These are phyloP conservation scores for Callospermophilus lateralis DNA, from an alignment of 2,113 vertebrate genomes.

Conservation along the genomic window DNA sequence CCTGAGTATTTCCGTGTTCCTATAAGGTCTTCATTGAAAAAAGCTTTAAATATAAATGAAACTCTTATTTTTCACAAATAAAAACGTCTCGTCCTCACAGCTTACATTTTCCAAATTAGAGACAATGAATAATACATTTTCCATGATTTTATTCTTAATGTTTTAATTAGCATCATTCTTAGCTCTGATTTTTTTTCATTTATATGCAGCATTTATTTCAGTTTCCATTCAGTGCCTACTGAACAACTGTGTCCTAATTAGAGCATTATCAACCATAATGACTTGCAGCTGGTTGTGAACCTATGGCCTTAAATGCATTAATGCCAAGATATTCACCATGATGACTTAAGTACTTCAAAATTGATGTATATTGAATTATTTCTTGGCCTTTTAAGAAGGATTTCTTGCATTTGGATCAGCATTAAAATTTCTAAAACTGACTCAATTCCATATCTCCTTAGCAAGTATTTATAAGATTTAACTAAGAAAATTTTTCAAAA, in stretches of 20 bases:
- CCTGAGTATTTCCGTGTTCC: not conserved
- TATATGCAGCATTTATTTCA: slow-evolving; percentile 17
- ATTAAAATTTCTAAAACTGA: not conserved
- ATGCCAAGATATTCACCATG: slow-evolving; percentile 22
- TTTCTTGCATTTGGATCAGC: not conserved
- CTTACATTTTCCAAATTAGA: slow-evolving; percentile 1
- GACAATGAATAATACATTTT: not conserved
- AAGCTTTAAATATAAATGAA: slow-evolving; percentile 46
- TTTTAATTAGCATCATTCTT: slow-evolving; percentile 42
- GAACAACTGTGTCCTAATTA: slow-evolving; percentile 32
- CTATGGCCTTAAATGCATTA: not conserved
- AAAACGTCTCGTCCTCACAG: slow-evolving; percentile 40
- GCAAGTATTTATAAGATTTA: slow-evolving; percentile 32
- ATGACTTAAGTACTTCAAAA: slow-evolving; percentile 19
- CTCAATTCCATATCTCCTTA: not conserved
- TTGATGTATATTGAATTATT: not conserved
- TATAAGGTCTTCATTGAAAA: not conserved
- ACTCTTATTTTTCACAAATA: not conserved
- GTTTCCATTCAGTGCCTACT: not conserved
- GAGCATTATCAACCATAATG: not conserved
- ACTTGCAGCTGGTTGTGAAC: slow-evolving; percentile 1
- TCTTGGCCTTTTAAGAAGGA: not conserved
- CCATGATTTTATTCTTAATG: slow-evolving; percentile 39
- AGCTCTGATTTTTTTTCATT: not conserved
- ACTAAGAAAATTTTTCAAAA: not conserved